Base-by-base conservation (phyloP, 2,888 invertebrate species). In the Xestia sexstrigata region DNA sequence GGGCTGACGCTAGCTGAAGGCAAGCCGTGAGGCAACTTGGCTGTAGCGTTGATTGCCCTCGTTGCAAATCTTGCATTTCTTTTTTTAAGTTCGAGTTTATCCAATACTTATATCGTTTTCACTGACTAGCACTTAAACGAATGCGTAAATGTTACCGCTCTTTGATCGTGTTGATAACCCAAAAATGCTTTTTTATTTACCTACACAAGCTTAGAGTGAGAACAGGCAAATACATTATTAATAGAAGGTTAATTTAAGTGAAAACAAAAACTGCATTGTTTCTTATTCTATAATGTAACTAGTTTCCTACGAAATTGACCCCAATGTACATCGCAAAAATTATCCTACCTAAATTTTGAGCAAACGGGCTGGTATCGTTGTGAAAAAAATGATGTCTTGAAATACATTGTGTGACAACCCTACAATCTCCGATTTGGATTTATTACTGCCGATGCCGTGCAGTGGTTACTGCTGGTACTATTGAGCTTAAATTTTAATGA, bases 1-100 rank as follows among this genome's bases (percentile, higher is more conserved):
- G 85, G 88, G 88, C 26, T 86, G 88, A 17, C 82, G 47, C 67
- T 66, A 13, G n/a, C 20, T 30, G 8, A 11, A 23, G 35, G 9
- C 20, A 35, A 30, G 35, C 26, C 20, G 26, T 58, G 5, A 20
- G 62, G 52, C 15, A 67, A 66, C 55, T 45, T 15, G 0, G 17
- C 15, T 11, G 8, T 45, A 17, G 62, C 15, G 47, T 62, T 66
- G 49, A 52, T 60, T n/a, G 26, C 15, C 13, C 6, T 9, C 17
- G 2, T 35, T 35, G 11, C 1, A n/a, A 55, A 35, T 76, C 20
- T 35, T 23, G 49, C 26, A 26, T 58, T 58, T 58, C n/a, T 58
- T 58, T 13, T n/a, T 55, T n/a, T n/a, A 11, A 23, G n/a, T 55
- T 23, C 11, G n/a, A 11, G 11, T 26, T 58, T 26, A 17, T 26